Evolutionary conservation across 2,113 vertebrate species (phyloP), one percentile per base, ranked within the genome.

Genomic region (Thryonomys swinderianus): DNA sequence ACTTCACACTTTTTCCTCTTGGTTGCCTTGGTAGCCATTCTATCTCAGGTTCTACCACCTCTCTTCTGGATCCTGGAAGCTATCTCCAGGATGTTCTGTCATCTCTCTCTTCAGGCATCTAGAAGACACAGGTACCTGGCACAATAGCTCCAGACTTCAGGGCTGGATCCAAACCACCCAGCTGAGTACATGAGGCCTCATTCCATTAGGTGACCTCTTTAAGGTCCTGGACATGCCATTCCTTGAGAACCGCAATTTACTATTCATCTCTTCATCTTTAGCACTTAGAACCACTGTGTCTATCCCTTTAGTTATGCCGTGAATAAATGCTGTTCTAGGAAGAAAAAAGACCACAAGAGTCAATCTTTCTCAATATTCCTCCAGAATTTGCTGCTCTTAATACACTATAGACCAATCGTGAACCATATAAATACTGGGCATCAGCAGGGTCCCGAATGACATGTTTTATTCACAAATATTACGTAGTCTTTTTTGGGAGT

Each of bases 131-230:
- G 13, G 18, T 14, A 27, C 66, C 59, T 0, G 8, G 78, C 9
- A 5, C 34, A 42, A 21, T 9, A 48, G 80, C 55, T 89, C 62
- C 57, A 64, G 80, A 79, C 17, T 25, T 55, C 61, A 57, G 81
- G 18, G 76, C 1, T 20, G 30, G 48, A 76, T 25, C 32, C 66
- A 17, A 21, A 48, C 10, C 9, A 10, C 14, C 3, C 42, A 23
- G 45, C 40, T 32, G 21, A 51, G 30, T 3, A 27, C 37, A 34
- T 0, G 0, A 12, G 14, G 64, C 42, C 57, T 32, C 3, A 1
- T 27, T 40, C 81, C 27, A 37, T 51, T 27, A 86, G 32, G 61
- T 21, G 9, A 12, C 42, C 21, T 7, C 18, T 7, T 13, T 42
- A 57, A n/a, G 62, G 61, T 1, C 7, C 34, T 37, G 21, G 11